Conservation (phyloP, 2,113 vertebrate genomes). For the Pangasianodon gigas region DNA sequence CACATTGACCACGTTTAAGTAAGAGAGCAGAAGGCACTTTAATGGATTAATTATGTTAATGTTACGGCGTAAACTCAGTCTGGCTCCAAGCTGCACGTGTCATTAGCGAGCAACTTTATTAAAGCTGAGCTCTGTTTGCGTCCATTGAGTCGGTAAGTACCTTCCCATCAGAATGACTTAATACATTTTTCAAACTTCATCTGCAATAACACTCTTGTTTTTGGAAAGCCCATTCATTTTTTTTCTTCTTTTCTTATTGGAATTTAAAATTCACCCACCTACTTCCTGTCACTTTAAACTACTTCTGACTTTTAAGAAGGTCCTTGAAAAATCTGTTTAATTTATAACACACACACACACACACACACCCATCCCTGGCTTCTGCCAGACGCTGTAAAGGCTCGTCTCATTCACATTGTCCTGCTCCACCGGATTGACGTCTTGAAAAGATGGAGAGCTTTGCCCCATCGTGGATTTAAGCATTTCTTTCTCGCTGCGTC, state of each 20-base stretch:
- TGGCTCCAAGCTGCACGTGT: constrained; percentile 22
- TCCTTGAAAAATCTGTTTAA: constrained; percentile 74
- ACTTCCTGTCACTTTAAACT: constrained; percentile 52
- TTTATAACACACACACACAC: constrained; percentile 59
- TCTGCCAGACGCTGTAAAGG: constrained; percentile 9
- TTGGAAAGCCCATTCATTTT: constrained; percentile 29
- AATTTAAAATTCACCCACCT: constrained; percentile 53
- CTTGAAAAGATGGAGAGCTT: constrained; percentile 69
- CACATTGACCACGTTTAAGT: constrained; percentile 24
- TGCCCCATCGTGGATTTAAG: constrained; percentile 74
- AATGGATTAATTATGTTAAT: constrained; percentile 49
- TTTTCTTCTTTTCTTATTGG: constrained; percentile 4
- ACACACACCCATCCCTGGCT: constrained; percentile 8
- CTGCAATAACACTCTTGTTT: neutral
- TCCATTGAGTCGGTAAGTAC: constrained; percentile 15
- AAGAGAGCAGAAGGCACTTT: constrained; percentile 25
- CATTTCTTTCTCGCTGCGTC: constrained; percentile 56
- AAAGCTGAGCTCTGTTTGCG: constrained; percentile 32
- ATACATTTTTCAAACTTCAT: constrained; percentile 8
- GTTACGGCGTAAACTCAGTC: constrained; percentile 38
- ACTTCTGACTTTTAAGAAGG: constrained; percentile 63
- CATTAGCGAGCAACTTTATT: constrained; percentile 20
- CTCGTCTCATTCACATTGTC: constrained; percentile 65
- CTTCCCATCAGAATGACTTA: neutral
- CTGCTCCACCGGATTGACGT: constrained; percentile 70